Evolutionary conservation across 2,113 vertebrate genomes (phyloP).

Genomic region (Rhabdornis inornatus): DNA sequence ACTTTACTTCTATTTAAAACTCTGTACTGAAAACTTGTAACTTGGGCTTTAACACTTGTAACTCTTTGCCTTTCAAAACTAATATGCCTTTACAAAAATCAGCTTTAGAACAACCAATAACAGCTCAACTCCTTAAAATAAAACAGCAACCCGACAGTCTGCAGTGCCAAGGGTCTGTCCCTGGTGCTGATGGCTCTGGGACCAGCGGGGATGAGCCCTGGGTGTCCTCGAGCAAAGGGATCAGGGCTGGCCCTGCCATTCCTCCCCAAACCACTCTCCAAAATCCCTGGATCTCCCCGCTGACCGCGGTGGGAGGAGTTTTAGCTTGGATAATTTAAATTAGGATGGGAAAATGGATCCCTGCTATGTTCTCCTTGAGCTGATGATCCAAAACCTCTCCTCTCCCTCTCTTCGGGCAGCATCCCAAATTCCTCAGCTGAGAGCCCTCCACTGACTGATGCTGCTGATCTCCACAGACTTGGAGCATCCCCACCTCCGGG

Average conservation of each 20-base stretch:
- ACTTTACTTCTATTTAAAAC: too few relatives aligned
- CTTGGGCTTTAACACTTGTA: too few relatives aligned
- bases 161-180: neutral
- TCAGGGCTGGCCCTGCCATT: rapidly evolving
- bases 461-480: rapidly evolving
- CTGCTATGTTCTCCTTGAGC: rapidly evolving
- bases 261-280: rapidly evolving
- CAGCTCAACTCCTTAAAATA: too few relatives aligned
- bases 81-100: too few relatives aligned
- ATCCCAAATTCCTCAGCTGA: neutral
- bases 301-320: neutral
- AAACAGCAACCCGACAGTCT: too few relatives aligned
- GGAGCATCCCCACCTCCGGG: neutral
- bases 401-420: neutral
- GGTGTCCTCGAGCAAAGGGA: neutral
- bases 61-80: too few relatives aligned
- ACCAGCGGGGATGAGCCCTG: neutral
- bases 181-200: neutral
- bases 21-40: too few relatives aligned
- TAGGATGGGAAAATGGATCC: neutral
- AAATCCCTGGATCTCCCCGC: neutral
- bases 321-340: neutral
- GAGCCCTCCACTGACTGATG: rapidly evolving
- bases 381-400: neutral
- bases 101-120: too few relatives aligned